Percentiles rank a stretch among this genome's conserved stretches.
Conservation (phyloP, 2,888 invertebrate species). For the Glaucopsyche alexis region DNA sequence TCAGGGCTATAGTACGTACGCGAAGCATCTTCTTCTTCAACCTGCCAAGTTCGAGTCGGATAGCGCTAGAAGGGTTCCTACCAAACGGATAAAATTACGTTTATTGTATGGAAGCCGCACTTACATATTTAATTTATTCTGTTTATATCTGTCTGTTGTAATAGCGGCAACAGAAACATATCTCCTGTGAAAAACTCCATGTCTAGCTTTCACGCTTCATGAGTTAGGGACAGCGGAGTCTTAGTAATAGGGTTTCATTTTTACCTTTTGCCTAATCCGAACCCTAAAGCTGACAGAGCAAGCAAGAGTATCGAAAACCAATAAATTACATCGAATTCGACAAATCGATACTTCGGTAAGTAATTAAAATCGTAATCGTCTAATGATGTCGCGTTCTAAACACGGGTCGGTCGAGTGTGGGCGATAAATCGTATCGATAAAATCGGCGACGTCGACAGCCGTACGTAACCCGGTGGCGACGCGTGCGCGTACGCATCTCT, state of each 20-base stretch:
- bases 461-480: conserved; percentile 75
- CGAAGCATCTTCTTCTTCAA: neutral
- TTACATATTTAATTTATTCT: too few species aligned
- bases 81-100: too few species aligned
- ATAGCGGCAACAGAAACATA: too few species aligned
- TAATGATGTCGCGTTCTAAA: conserved; percentile 50
- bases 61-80: too few species aligned
- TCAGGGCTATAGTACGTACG: neutral
- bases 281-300: too few species aligned
- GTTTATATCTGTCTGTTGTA: too few species aligned
- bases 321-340: neutral
- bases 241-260: too few species aligned
- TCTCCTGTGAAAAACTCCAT: too few species aligned
- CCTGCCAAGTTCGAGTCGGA: neutral
- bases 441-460: conserved; percentile 73
- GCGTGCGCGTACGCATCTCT: conserved; percentile 75
- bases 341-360: neutral
- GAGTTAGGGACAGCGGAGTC: too few species aligned
- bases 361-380: conserved; percentile 42
- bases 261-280: too few species aligned
- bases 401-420: conserved; percentile 60
- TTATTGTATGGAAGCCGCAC: too few species aligned
- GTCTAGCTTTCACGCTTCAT: too few species aligned
- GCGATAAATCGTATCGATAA: conserved; percentile 80
- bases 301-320: neutral